These are phyloP conservation scores for Budorcas taxicolor DNA, from an alignment of 2,113 vertebrate genomes.

Conservation along the genomic window DNA sequence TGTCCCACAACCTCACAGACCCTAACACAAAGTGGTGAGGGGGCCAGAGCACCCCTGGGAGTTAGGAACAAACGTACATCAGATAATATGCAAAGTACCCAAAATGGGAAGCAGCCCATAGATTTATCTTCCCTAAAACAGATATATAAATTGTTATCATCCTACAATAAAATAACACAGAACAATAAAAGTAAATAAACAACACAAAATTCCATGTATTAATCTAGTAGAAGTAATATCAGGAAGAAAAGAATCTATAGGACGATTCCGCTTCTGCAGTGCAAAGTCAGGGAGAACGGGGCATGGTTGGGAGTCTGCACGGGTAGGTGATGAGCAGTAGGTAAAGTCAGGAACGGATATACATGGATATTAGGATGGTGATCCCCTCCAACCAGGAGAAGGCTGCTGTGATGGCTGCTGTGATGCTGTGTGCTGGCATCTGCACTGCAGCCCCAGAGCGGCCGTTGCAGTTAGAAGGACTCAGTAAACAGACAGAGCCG, in stretches of 20 bases:
- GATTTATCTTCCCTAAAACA: not conserved
- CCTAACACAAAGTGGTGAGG: accelerated
- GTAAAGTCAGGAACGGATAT: not conserved
- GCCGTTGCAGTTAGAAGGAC: not conserved
- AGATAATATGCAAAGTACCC: not conserved
- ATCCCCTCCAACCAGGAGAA: not conserved
- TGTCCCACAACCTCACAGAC: not conserved
- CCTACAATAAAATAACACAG: not conserved
- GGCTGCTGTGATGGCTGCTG: accelerated
- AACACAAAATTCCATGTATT: not conserved
- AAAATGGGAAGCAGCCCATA: not conserved
- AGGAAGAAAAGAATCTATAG: not conserved
- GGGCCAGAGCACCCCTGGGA: accelerated
- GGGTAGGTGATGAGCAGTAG: not conserved
- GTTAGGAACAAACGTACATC: accelerated
- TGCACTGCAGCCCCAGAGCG: accelerated
- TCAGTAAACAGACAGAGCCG: accelerated
- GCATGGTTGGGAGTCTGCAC: not conserved
- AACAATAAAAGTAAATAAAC: not conserved
- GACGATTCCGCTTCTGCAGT: not conserved
- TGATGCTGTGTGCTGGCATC: accelerated
- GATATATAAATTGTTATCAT: not conserved
- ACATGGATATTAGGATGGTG: not conserved
- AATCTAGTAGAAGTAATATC: not conserved
- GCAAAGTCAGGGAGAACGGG: not conserved